phyloP scores from a whole-genome alignment of 2,797 vertebrate species.

The Acanthurus leucopareius region DNA sequence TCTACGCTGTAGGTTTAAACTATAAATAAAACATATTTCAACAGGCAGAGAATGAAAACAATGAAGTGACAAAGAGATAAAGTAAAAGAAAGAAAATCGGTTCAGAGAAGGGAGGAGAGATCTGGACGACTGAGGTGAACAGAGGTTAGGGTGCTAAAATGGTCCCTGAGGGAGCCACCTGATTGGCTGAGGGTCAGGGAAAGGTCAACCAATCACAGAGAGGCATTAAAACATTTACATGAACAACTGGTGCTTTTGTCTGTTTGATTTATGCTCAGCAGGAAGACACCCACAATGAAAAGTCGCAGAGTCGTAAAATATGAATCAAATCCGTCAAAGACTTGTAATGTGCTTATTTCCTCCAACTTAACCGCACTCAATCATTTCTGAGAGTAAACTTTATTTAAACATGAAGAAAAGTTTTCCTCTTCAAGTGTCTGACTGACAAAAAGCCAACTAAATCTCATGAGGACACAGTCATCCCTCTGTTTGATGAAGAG shows the following conservation, averaged over 20 bases:
- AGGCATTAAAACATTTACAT: background rate
- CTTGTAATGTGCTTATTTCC: background rate
- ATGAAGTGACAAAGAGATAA: constrained; percentile 1
- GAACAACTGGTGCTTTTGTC: constrained; percentile 27
- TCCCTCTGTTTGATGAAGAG: constrained; percentile 7
- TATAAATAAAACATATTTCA: background rate
- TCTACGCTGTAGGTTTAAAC: background rate
- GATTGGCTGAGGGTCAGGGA: constrained; percentile 16
- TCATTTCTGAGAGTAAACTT: background rate
- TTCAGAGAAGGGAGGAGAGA: background rate
- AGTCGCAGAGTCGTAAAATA: background rate
- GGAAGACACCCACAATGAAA: background rate
- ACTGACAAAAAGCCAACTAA: background rate
- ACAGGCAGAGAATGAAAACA: background rate
- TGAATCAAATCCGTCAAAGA: background rate
- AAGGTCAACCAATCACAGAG: constrained; percentile 45
- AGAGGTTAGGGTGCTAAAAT: constrained; percentile 17
- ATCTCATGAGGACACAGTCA: background rate
- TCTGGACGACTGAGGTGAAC: background rate
- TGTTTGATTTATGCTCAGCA: background rate
- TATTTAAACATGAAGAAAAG: background rate
- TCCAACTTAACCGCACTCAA: background rate
- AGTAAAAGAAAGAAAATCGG: background rate
- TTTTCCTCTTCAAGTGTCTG: background rate
- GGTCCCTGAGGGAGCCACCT: constrained; percentile 22